Conservation (phyloP, 2,113 vertebrate species). For the Hippocampus zosterae region DNA sequence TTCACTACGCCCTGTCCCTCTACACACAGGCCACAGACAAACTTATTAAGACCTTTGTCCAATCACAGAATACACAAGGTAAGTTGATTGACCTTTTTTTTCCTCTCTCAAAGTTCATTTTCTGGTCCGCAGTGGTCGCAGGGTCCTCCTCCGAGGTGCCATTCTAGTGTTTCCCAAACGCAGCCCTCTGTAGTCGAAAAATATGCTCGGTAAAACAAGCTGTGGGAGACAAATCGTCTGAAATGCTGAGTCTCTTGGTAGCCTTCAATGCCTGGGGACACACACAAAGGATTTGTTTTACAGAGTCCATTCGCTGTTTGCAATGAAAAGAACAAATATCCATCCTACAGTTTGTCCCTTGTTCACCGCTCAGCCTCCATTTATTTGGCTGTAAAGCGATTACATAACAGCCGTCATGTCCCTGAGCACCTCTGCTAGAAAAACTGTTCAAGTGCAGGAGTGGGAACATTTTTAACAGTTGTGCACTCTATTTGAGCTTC, state of each 20-base stretch:
- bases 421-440: constrained; percentile 32
- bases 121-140: background rate
- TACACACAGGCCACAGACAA: constrained; percentile 97
- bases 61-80: constrained; percentile 92
- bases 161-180: constrained; percentile 23
- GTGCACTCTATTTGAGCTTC: too few relatives aligned
- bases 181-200: constrained; percentile 13
- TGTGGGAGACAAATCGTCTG: constrained; percentile 9
- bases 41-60: constrained; percentile 96
- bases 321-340: constrained; percentile 29
- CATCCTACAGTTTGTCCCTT: constrained; percentile 23
- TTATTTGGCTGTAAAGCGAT: constrained; percentile 20
- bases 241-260: constrained; percentile 33
- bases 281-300: constrained; percentile 28
- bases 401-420: constrained; percentile 27
- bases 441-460: constrained; percentile 42
- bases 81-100: constrained; percentile 36
- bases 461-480: constrained; percentile 17
- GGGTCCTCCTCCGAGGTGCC: background rate
- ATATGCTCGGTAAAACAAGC: background rate
- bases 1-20: constrained; percentile 93
- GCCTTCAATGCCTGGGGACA: constrained; percentile 14
- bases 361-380: constrained; percentile 26
- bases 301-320: constrained; percentile 44
- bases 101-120: constrained; percentile 5